These are phyloP conservation scores for Melanotaenia duboulayi DNA, from an alignment of 2,113 vertebrate species.

Conservation along the genomic window DNA sequence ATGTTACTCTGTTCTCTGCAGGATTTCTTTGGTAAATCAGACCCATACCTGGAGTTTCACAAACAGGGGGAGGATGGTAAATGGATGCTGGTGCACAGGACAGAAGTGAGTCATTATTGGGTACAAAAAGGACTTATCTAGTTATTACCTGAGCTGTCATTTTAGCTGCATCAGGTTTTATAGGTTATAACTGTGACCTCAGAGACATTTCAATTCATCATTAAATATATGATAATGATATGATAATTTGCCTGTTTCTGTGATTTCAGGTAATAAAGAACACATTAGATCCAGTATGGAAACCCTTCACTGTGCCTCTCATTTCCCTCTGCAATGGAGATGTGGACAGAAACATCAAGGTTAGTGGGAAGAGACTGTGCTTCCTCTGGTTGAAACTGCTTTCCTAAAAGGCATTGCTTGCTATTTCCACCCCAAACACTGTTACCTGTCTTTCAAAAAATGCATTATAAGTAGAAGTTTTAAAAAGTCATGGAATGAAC, in stretches of 20 bases:
- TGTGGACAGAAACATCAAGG: conserved; percentile 92
- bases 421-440: no score
- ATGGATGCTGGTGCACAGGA: conserved; percentile 99
- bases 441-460: no score
- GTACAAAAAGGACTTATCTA: conserved; percentile 1
- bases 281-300: conserved; percentile 96
- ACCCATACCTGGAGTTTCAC: conserved; percentile 96
- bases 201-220: not conserved
- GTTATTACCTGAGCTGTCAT: conserved; percentile 34
- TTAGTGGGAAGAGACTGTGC: conserved; percentile 59
- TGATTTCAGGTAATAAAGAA: conserved; percentile 94
- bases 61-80: conserved; percentile 94
- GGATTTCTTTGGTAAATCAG: conserved; percentile 99
- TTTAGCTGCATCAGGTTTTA: conserved; percentile 10
- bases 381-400: not conserved
- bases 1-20: conserved; percentile 62
- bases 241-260: conserved; percentile 23
- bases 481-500: not conserved
- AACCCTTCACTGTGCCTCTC: conserved; percentile 92
- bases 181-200: conserved; percentile 3
- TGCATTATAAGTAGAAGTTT: no score
- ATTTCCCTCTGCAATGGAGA: conserved; percentile 96
- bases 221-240: not conserved
- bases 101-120: conserved; percentile 85
- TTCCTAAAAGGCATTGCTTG: no score